Base-by-base conservation (phyloP, 2,113 vertebrate genomes). In the Lathamus discolor region DNA sequence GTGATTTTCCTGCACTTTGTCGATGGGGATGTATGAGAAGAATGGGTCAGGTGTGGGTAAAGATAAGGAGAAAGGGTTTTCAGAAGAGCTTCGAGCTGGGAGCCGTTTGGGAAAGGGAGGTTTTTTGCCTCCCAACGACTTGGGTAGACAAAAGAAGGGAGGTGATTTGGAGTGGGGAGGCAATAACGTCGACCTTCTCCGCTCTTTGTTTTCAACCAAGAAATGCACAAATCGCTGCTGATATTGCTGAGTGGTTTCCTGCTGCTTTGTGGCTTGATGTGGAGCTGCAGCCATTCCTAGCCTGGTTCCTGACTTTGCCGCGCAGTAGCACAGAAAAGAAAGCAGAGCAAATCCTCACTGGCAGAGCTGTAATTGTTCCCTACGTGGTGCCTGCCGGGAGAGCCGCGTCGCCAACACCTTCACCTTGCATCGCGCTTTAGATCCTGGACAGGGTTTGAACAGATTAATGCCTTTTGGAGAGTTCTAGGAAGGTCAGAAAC, bases 201-300 rank as follows among this genome's bases (percentile, higher is more conserved):
- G 24, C 92, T 95, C 96, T 88, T 96, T 94, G 91, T 96, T 96
- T 93, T 85, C 91, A 54, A 92, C 74, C 85, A 72, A 92, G 92
- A 93, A 95, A 69, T 75, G 86, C 95, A 93, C 88, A 94, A 94
- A 96, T 93, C 24, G 25, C 93, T 88, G 95, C 90, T 70, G 95
- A 27, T 93, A 39, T 37, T 81, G 80, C 96, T 91, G 96, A 94
- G 91, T 92, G 95, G 83, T 96, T 96, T 91, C 96, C 95, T 94
- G 91, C 95, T 96, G 90, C 86, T 96, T 3, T 92, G 90, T 66
- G 91, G n/a, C 81, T 97, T 52, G 66, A 51, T 96, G 81, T 87
- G 93, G 91, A 96, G 89, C 93, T 73, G 77, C 92, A 80, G 90
- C 69, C 59, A 0, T 74, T 86, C 91, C 2, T 8, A 48, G 88